phyloP scores from a whole-genome alignment of 2,113 vertebrate species.

The Eidolon helvum region DNA sequence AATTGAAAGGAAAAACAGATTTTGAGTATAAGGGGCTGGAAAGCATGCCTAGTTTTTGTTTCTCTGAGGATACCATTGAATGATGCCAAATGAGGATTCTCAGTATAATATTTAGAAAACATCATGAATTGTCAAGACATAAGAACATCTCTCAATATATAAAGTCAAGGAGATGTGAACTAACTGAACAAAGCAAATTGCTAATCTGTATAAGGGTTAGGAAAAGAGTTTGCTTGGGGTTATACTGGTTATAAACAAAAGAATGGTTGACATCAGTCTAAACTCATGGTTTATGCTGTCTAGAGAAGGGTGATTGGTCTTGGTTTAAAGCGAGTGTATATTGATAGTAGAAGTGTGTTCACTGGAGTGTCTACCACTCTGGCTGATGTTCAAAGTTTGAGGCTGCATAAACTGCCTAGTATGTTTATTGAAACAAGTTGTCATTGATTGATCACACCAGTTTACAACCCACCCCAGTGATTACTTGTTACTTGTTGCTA shows the following conservation, averaged over 20 bases:
- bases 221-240: background rate
- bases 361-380: background rate
- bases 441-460: background rate
- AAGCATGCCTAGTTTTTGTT: background rate
- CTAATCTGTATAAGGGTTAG: background rate
- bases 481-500: background rate
- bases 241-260: background rate
- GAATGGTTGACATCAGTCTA: background rate
- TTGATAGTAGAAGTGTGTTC: background rate
- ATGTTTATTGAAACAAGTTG: constrained; percentile 2
- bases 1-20: background rate
- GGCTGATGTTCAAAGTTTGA: background rate
- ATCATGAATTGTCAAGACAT: background rate
- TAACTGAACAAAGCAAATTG: background rate
- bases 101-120: background rate
- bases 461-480: background rate
- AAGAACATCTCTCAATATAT: background rate
- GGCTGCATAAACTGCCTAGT: background rate
- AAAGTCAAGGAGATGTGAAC: background rate
- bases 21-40: background rate
- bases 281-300: background rate
- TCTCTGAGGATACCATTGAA: background rate
- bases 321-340: background rate
- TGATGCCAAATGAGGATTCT: background rate
- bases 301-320: background rate